These are phyloP conservation scores for Torymus texanus DNA, from an alignment of 2,888 invertebrate genomes.

Conservation along the genomic window DNA sequence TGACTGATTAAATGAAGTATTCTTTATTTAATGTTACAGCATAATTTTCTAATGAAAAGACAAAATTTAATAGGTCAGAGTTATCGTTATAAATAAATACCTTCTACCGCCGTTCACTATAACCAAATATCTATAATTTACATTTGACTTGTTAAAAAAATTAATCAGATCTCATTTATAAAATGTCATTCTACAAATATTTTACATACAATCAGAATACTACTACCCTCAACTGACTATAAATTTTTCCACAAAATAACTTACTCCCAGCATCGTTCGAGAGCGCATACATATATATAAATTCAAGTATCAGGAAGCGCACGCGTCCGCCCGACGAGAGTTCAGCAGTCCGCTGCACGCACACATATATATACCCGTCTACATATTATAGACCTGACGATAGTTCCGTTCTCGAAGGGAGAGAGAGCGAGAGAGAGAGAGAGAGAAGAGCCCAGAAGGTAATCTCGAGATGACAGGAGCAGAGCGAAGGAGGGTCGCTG, in stretches of 20 bases:
- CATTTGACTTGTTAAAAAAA: no score
- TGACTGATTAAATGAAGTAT: no score
- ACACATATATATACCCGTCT: background rate
- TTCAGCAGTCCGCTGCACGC: background rate
- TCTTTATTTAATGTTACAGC: no score
- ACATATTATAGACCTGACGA: background rate
- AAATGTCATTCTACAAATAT: no score
- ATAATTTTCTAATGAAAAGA: no score
- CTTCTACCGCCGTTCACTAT: no score
- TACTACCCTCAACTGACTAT: background rate
- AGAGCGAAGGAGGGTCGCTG: slow-evolving; percentile 26
- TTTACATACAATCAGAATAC: no score
- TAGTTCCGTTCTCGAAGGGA: slow-evolving; percentile 22
- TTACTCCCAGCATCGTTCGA: slow-evolving; percentile 16
- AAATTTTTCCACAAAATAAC: slow-evolving; percentile 29
- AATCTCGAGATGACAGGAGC: slow-evolving; percentile 53
- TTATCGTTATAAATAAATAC: no score
- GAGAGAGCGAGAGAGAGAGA: no score
- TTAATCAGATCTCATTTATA: no score
- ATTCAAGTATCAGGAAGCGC: slow-evolving; percentile 27
- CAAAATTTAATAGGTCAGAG: no score
- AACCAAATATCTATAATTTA: no score
- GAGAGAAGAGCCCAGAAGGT: slow-evolving; percentile 42
- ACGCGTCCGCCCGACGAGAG: background rate
- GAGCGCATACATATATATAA: background rate